These are phyloP conservation scores for Sebastes kiyomatsui DNA, from an alignment of 2,797 vertebrate genomes.

Conservation along the genomic window DNA sequence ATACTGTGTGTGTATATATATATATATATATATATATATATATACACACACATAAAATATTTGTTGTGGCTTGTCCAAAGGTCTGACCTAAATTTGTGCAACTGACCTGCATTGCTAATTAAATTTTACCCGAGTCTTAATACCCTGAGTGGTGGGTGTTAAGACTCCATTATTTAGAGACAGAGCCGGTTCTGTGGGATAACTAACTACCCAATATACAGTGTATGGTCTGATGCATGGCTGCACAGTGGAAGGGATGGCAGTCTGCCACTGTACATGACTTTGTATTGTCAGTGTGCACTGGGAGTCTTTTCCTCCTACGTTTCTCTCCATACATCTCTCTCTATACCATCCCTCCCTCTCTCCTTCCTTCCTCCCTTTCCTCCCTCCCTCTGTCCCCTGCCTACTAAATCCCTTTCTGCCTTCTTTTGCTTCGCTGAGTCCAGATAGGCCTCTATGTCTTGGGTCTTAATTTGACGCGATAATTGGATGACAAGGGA, in stretches of 20 bases:
- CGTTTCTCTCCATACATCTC: slow-evolving; percentile 29
- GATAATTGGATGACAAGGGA: slow-evolving; percentile 75
- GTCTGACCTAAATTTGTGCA: slow-evolving; percentile 37
- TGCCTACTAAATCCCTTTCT: slow-evolving; percentile 37
- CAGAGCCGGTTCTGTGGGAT: slow-evolving; percentile 61
- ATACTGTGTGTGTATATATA: neutral
- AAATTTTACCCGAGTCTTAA: slow-evolving; percentile 40
- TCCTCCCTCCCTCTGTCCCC: neutral
- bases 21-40: too few species aligned
- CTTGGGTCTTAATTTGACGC: slow-evolving; percentile 71
- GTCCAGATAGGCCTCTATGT: slow-evolving; percentile 57
- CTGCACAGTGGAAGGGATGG: slow-evolving; percentile 56
- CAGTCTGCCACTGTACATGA: slow-evolving; percentile 51
- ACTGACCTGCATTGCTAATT: slow-evolving; percentile 51
- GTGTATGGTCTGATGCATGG: slow-evolving; percentile 50
- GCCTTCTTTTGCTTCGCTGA: slow-evolving; percentile 46
- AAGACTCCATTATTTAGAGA: slow-evolving; percentile 59
- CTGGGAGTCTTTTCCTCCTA: slow-evolving; percentile 28
- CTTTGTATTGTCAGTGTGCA: slow-evolving; percentile 56
- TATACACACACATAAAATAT: too few species aligned
- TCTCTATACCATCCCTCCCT: neutral
- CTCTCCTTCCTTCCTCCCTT: neutral
- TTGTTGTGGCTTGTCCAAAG: slow-evolving; percentile 11
- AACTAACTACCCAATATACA: slow-evolving; percentile 48
- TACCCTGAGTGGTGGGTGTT: slow-evolving; percentile 35